Evolutionary conservation across 2,797 vertebrate genomes (phyloP).

Genomic region (Dendrocincla tyrannina): DNA sequence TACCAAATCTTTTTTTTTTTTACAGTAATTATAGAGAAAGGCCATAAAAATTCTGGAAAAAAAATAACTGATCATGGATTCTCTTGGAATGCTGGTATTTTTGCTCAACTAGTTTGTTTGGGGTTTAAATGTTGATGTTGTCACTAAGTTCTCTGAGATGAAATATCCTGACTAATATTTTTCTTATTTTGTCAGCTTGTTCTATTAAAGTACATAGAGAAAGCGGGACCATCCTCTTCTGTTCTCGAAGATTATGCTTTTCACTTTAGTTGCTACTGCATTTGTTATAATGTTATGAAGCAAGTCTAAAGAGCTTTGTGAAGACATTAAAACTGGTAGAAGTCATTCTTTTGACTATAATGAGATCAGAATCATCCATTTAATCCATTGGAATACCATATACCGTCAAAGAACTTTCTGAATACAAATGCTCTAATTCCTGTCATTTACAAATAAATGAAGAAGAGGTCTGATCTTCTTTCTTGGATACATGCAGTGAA

Average conservation of each 20-base stretch:
- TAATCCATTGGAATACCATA: neutral
- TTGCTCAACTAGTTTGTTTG: neutral
- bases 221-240: neutral
- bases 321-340: neutral
- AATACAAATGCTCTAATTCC: neutral
- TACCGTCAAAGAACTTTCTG: neutral
- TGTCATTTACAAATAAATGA: neutral
- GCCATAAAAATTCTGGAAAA: neutral
- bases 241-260: neutral
- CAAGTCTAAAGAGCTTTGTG: neutral
- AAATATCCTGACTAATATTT: neutral
- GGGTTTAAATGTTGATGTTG: neutral
- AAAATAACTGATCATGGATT: neutral
- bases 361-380: neutral
- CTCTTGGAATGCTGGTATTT: neutral
- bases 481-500: neutral
- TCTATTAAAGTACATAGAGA: neutral
- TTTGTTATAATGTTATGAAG: neutral
- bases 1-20: neutral
- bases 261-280: neutral
- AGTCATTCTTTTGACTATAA: neutral
- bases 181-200: neutral
- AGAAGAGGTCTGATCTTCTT: neutral
- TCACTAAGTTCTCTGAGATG: neutral
- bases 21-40: neutral